Base-by-base conservation (phyloP, 1,140 invertebrate genomes). In the Pemphigus obesinymphae region DNA sequence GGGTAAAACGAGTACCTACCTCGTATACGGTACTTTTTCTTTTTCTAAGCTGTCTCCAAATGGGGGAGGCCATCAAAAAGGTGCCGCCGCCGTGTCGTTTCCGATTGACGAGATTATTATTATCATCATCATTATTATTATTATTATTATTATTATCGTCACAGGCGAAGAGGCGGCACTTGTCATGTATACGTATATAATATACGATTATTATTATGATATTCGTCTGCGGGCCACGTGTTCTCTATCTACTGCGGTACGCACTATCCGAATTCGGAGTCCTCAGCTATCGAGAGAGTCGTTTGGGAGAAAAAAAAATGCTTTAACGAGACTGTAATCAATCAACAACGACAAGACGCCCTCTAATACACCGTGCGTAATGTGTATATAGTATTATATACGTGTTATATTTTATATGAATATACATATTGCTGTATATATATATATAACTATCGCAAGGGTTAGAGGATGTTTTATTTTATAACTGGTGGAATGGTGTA, bases 271-370 rank as follows among this genome's bases (percentile, higher is more conserved):
- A 45, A 11, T 1, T 23, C 26, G 31, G 13, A 8, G 37, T 43
- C 23, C 37, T 43, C 61, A 8, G 61, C 61, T 0, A 37, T 17
- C 34, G 23, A 15, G 23, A 3, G 23, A 48, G n/a, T 29, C 15
- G 23, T 17, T 15, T 29, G 23, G 26, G 29, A 23, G 37, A 50
- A 48, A 73, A 50, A 73, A 68, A 72, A 72, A 26, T 50, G 11
- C 55, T 43, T 80, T 80, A 80, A 80, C 76, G 55, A 80, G 76
- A 45, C 34, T 29, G 76, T 45, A 80, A 80, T 80, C 76, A 80
- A 80, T 80, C 76, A 80, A 80, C 76, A 58, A 61, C 70, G 70
- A 73, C 43, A 48, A 73, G 70, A 73, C 26, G 43, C 17, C 26
- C 23, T 10, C 4, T 50, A 43, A 70, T 31, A 73, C 17, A n/a